Evolutionary conservation across 2,797 vertebrate species (phyloP).

Genomic region (Sebastolobus altivelis): DNA sequence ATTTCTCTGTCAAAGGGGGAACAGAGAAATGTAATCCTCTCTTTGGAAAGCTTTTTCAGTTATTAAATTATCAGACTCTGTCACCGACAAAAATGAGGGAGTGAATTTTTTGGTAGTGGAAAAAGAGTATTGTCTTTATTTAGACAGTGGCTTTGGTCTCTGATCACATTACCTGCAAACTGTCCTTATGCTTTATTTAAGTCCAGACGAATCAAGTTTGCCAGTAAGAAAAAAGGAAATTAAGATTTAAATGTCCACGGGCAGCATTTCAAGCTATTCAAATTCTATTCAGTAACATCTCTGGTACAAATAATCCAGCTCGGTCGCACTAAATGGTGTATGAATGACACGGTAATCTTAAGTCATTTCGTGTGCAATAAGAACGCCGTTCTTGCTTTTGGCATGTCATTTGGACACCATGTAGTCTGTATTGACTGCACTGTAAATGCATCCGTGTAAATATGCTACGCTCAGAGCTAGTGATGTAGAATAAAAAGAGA

Average conservation of each 20-base stretch:
- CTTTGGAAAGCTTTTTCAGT: conserved; percentile 59
- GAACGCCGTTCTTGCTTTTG: too few relatives aligned
- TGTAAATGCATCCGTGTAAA: too few relatives aligned
- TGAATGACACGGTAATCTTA: too few relatives aligned
- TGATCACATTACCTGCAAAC: conserved; percentile 43
- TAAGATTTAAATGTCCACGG: background rate
- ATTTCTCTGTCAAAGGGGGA: conserved; percentile 53
- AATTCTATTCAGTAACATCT: background rate
- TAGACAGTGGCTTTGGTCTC: conserved; percentile 23
- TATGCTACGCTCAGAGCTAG: too few relatives aligned
- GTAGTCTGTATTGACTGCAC: too few relatives aligned
- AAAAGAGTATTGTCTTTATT: conserved; percentile 46
- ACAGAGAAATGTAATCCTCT: conserved; percentile 63
- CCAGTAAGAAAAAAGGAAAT: background rate
- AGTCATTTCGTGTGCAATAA: too few relatives aligned
- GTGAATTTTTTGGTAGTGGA: conserved; percentile 16
- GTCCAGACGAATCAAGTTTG: background rate
- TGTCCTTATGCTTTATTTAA: conserved; percentile 15
- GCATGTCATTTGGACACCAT: too few relatives aligned
- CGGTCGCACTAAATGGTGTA: too few relatives aligned
- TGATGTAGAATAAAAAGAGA: too few relatives aligned
- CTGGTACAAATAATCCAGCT: background rate
- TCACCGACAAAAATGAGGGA: conserved; percentile 34
- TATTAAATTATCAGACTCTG: conserved; percentile 53
- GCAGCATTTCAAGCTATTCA: background rate